Evolutionary conservation across 2,113 vertebrate species (phyloP).

Genomic region (Euleptes europaea): DNA sequence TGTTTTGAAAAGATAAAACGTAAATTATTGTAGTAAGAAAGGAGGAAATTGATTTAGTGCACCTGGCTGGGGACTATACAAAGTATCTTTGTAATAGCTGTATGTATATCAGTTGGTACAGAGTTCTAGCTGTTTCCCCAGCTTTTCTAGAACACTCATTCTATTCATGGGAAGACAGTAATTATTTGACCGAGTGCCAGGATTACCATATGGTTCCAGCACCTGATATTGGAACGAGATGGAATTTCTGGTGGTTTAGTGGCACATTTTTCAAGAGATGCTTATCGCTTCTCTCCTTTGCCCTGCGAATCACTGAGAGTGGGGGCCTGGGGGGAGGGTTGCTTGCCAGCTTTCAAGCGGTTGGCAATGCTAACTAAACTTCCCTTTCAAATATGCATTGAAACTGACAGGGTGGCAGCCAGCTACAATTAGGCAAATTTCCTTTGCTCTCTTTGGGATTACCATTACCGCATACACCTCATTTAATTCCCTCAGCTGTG

Average conservation of each 20-base stretch:
- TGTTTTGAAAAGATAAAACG: no score
- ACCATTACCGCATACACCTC: slow-evolving; percentile 1
- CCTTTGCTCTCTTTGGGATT: background rate
- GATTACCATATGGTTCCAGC: slow-evolving; percentile 11
- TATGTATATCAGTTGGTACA: background rate
- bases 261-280: slow-evolving; percentile 35
- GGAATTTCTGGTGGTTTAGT: slow-evolving; percentile 27
- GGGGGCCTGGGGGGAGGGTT: no score
- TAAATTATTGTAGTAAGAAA: background rate
- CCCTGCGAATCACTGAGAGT: background rate
- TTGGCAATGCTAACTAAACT: background rate
- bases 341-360: slow-evolving; percentile 27
- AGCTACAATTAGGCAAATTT: slow-evolving; percentile 33
- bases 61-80: background rate
- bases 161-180: background rate
- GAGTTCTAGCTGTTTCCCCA: background rate
- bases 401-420: background rate
- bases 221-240: slow-evolving; percentile 33
- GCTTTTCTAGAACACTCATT: fast-evolving
- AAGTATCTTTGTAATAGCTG: background rate
- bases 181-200: slow-evolving; percentile 1
- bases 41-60: background rate
- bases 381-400: background rate
- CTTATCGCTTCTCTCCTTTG: background rate
- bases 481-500: slow-evolving; percentile 31